Evolutionary conservation across 2,113 vertebrate genomes (phyloP), one percentile per base, ranked within the genome.

Genomic region (Empidonax alnorum): DNA sequence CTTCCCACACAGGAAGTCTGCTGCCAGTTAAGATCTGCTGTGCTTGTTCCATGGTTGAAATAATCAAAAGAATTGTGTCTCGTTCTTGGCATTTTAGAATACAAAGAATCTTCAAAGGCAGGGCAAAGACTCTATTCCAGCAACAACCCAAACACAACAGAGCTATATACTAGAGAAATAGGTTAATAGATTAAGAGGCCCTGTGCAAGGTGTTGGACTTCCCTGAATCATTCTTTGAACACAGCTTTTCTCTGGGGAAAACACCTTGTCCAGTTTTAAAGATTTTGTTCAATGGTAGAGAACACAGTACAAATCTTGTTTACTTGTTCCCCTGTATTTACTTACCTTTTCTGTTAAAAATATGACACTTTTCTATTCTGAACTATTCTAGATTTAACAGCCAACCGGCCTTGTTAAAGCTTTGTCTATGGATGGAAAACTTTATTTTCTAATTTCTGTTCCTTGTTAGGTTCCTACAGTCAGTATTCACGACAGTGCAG

Each of bases 231-330:
- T 69, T 66, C 24, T 78, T 74, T 66, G 67, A 79, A 80, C 35
- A 84, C 27, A 65, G 69, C 42, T 90, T 87, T 89, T 89, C 56
- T 71, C 42, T 52, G 63, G 68, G 67, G 76, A 94, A 87, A 96
- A 44, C 39, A 35, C 35, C 72, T 71, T 62, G 39, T 56, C 75
- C 67, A 39, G 42, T 58, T 95, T 90, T 88, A 93, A 96, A 93
- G 83, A 86, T 81, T 90, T 80, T 95, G 84, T 69, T 93, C 90
- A 93, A 5, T 71, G 75, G 62, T 53, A 52, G 86, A 81, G 80
- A 95, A 93, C 73, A 72, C 33, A 65, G 65, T 46, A 79, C 84
- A 96, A 92, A 88, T 76, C 79, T 88, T 88, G 55, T 76, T 91
- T 87, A 93, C 21, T 85, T 94, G 33, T 77, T 87, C 50, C 59